Conservation (phyloP, 2,888 invertebrate genomes). For the Pandemis corylana region DNA sequence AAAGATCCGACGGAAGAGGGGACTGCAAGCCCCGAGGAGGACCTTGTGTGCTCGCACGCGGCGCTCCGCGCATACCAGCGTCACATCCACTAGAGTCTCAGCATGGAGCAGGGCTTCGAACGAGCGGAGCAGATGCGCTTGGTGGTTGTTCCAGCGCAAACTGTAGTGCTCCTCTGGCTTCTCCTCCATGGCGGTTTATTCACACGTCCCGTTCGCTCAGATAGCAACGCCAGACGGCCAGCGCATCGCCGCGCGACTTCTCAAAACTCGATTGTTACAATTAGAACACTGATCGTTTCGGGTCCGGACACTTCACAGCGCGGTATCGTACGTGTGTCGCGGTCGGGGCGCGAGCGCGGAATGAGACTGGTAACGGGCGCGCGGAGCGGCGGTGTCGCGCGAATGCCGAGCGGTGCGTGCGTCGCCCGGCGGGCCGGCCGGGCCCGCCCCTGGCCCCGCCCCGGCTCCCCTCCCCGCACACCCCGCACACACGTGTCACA, state of each 20-base stretch:
- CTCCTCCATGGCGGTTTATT: conserved; percentile 72
- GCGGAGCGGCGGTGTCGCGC: conserved; percentile 71
- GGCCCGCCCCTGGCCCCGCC: conserved; percentile 66
- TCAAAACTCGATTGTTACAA: conserved; percentile 6
- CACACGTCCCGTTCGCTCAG: conserved; percentile 75
- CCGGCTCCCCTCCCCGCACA: conserved; percentile 74
- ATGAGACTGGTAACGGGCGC: conserved; percentile 61
- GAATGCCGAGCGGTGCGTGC: conserved; percentile 67
- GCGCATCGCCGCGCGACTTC: conserved; percentile 30
- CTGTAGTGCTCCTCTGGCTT: conserved; percentile 92
- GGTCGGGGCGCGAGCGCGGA: conserved; percentile 69
- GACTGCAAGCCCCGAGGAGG: conserved; percentile 94
- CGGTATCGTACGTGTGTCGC: conserved; percentile 70
- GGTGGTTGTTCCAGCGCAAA: conserved; percentile 97
- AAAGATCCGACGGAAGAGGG: conserved; percentile 95
- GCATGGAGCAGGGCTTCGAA: conserved; percentile 95
- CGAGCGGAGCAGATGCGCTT: conserved; percentile 93
- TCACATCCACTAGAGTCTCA: conserved; percentile 95
- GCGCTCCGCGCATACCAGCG: conserved; percentile 94
- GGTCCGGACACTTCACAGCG: conserved; percentile 48
- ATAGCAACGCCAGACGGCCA: conserved; percentile 57
- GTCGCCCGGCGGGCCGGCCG: conserved; percentile 58
- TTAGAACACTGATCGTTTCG: conserved; percentile 29
- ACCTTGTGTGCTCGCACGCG: conserved; percentile 96
- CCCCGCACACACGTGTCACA: conserved; percentile 72